Evolutionary conservation across 2,113 vertebrate species (phyloP).

Genomic region (Hippoglossus stenolepis): DNA sequence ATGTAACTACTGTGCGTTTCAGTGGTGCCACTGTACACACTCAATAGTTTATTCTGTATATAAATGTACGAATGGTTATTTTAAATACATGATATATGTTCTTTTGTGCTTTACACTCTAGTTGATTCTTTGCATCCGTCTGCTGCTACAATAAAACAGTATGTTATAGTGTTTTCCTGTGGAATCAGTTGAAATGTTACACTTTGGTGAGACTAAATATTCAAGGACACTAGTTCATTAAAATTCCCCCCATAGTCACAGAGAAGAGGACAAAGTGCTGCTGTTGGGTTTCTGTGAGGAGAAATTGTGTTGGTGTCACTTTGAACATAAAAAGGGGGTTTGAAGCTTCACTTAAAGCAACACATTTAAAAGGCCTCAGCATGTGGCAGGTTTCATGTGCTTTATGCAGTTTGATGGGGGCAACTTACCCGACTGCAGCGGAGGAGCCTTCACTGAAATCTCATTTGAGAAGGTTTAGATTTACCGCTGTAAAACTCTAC

Average conservation of each 20-base stretch:
- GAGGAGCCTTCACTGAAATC: neutral
- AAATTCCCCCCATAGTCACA: neutral
- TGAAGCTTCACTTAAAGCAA: constrained; percentile 3
- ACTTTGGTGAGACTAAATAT: neutral
- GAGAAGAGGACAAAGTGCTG: constrained; percentile 1
- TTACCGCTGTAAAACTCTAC: too few species aligned
- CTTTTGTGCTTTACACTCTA: neutral
- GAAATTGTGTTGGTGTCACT: neutral
- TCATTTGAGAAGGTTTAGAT: neutral
- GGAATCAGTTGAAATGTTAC: neutral
- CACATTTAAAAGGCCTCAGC: constrained; percentile 11
- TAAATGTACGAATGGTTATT: neutral
- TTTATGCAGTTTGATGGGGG: constrained; percentile 7
- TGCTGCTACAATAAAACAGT: neutral
- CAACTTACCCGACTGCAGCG: neutral
- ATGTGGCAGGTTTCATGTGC: constrained; percentile 13
- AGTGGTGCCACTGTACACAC: neutral
- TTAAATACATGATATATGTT: too few species aligned
- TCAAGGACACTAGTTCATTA: constrained; percentile 26
- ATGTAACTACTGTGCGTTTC: neutral
- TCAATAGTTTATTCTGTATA: neutral
- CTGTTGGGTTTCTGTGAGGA: constrained; percentile 6
- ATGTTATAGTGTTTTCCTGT: neutral
- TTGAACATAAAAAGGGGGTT: constrained; percentile 17
- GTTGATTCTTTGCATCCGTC: neutral